phyloP scores from a whole-genome alignment of 92 coral and sea anemone genomes.

The Montipora capitata region DNA sequence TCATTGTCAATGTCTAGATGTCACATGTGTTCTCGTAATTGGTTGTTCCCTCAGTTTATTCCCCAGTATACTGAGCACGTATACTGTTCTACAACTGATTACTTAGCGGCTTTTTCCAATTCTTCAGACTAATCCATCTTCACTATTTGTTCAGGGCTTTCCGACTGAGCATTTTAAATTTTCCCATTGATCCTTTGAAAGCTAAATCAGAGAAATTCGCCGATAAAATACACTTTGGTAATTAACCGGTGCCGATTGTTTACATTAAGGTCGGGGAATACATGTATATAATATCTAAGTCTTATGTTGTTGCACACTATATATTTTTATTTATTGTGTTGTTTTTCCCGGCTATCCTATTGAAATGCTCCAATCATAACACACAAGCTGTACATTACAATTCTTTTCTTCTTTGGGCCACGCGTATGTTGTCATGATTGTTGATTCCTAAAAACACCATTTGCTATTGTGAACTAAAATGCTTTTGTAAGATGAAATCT shows the following conservation, averaged over 20 bases:
- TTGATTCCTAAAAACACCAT: background rate
- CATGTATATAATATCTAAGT: background rate
- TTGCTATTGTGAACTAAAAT: background rate
- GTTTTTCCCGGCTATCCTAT: background rate
- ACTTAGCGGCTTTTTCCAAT: background rate
- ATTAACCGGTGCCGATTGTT: background rate
- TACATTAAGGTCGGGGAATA: background rate
- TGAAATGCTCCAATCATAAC: background rate
- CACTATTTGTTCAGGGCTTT: background rate
- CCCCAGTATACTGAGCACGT: background rate
- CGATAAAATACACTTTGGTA: background rate
- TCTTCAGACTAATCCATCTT: background rate
- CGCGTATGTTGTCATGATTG: background rate
- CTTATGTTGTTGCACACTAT: background rate
- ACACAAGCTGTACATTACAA: background rate
- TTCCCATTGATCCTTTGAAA: background rate
- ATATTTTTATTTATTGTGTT: background rate
- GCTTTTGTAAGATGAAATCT: too few species aligned
- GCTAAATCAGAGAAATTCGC: background rate
- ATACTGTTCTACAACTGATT: background rate
- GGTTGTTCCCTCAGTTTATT: background rate
- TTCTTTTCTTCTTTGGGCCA: background rate
- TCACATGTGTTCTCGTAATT: background rate
- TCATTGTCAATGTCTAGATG: background rate
- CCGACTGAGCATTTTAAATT: conserved; percentile 5